Evolutionary conservation across 2,113 vertebrate genomes (phyloP), one percentile per base, ranked within the genome.

Genomic region (Anas platyrhynchos): DNA sequence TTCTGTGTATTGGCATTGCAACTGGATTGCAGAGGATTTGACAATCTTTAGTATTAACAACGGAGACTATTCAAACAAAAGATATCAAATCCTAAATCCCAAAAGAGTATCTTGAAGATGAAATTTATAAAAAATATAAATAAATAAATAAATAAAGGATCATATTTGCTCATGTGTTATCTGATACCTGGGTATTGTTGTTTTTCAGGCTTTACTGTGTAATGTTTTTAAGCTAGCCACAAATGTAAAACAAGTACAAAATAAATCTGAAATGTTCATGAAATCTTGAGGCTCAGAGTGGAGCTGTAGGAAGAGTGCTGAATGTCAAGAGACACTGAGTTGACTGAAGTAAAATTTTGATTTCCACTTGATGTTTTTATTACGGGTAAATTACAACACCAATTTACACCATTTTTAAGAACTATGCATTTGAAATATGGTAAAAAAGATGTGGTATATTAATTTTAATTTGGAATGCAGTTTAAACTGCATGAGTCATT

Each of bases 201-300:
- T 87, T 89, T 61, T 76, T 43, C 32, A 91, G 29, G 31, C 61
- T 86, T 80, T 85, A 86, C 32, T 52, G n/a, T 13, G 38, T 41
- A 55, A 63, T 25, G 20, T 67, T 86, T 95, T 79, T 69, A 92
- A 89, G 50, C 20, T 43, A 88, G 73, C 16, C 78, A 65, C 34
- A 89, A 91, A 91, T 74, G 72, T 79, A 91, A 91, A 91, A 13
- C 22, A 72, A 84, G 54, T 43, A 10, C 68, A 89, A 86, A 91
- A 69, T 13, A 74, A 74, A 89, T 66, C 50, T 48, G 65, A 68
- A 89, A 90, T 80, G 31, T 63, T 83, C 46, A 63, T 52, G n/a
- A 93, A 91, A 90, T 78, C 61, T 32, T 3, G 6, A 54, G 38
- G 34, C 32, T 94, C 26, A 32, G 21, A 86, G 29, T 61, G 55